A percentile compares a stretch with the other conserved stretches of the same genome.
Evolutionary conservation across 2,888 invertebrate species (phyloP).

Genomic region (Hypselothyrea guttata): DNA sequence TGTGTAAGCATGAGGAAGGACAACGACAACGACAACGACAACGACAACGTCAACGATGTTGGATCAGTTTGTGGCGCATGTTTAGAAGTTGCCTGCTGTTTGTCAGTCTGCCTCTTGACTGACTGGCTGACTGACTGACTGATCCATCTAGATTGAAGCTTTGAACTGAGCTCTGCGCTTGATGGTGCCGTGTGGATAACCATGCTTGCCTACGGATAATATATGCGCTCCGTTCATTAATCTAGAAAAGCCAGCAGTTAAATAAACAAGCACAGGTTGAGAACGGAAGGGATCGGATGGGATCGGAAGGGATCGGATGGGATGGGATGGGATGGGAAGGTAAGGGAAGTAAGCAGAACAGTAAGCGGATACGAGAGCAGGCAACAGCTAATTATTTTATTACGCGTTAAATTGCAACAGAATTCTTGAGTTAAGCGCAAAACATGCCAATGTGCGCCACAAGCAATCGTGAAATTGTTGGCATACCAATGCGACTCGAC

Average conservation of each 20-base stretch:
- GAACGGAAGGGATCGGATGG: slow-evolving; percentile 1
- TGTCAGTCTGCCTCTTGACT: slow-evolving; percentile 25
- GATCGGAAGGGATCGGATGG: background rate
- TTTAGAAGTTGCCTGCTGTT: slow-evolving; percentile 48
- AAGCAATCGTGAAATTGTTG: slow-evolving; percentile 76
- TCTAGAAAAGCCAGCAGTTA: background rate
- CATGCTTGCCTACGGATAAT: slow-evolving; percentile 10
- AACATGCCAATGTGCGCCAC: slow-evolving; percentile 77
- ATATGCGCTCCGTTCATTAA: too few species aligned
- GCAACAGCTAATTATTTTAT: slow-evolving; percentile 73
- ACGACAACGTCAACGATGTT: slow-evolving; percentile 73
- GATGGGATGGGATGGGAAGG: background rate
- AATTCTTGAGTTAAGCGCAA: slow-evolving; percentile 70
- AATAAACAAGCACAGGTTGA: background rate
- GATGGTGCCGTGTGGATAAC: too few species aligned
- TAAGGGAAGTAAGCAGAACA: background rate
- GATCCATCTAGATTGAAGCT: slow-evolving; percentile 30
- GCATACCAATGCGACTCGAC: slow-evolving; percentile 65
- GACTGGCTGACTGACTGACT: slow-evolving; percentile 13
- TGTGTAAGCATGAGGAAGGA: background rate
- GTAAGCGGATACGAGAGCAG: slow-evolving; percentile 13
- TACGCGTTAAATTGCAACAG: slow-evolving; percentile 78
- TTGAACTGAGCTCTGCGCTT: too few species aligned
- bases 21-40: slow-evolving; percentile 26
- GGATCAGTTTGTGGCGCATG: slow-evolving; percentile 72